These are phyloP conservation scores for Cheirogaleus major DNA, from an alignment of 2,797 vertebrate species.

Conservation along the genomic window DNA sequence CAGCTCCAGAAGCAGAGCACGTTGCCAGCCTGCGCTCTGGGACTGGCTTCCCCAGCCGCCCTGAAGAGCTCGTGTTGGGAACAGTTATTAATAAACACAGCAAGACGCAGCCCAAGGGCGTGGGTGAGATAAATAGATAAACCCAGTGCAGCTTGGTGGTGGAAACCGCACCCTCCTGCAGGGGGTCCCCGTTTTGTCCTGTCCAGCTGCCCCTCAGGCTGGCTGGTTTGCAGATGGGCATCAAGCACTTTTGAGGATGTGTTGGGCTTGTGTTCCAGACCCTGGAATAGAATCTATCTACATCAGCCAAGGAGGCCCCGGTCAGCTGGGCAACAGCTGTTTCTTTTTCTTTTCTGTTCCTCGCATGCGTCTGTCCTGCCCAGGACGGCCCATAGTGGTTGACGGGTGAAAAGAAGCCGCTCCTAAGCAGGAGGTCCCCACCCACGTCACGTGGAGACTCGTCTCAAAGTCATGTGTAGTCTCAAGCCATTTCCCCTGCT, in stretches of 20 bases:
- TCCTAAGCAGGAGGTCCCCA: neutral
- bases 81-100: slow-evolving; percentile 58
- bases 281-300: neutral
- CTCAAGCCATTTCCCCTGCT: neutral
- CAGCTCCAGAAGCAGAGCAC: neutral
- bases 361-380: neutral
- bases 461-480: neutral
- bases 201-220: neutral
- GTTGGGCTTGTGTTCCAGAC: neutral
- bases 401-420: neutral
- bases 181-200: neutral
- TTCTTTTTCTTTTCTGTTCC: neutral
- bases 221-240: neutral
- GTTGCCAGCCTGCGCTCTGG: slow-evolving; percentile 25
- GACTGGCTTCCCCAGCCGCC: neutral
- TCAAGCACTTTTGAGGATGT: neutral
- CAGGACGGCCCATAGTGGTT: neutral
- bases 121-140: neutral
- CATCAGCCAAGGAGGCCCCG: neutral
- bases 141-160: neutral
- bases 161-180: neutral
- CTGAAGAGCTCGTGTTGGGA: neutral
- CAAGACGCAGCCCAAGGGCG: neutral
- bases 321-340: fast-evolving
- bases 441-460: neutral